Evolutionary conservation across 2,113 vertebrate genomes (phyloP), one percentile per base, ranked within the genome.

Genomic region (Haemorhous mexicanus): DNA sequence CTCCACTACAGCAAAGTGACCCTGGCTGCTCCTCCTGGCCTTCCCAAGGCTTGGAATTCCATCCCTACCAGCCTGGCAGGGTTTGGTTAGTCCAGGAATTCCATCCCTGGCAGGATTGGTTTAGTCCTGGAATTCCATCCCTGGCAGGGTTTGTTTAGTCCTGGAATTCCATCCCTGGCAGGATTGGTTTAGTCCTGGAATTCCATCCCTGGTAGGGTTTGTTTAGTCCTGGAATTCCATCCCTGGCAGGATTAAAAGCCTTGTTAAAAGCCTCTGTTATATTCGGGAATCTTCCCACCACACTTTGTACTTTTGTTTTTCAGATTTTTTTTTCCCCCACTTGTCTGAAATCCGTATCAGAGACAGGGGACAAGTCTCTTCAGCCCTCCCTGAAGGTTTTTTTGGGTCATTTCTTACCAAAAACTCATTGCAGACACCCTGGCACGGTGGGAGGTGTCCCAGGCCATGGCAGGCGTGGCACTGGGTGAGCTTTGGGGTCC

Each of bases 11-110:
- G 46, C 82, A 70, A 61, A 95, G 28, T 13, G 9, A 56, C 37
- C 32, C 53, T 18, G 15, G 61, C 70, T 8, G 11, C 56, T 41
- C 30, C 47, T 93, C 28, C 89, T 69, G 67, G 37, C 46, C 41
- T 87, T 94, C n/a, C 6, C 24, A 39, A n/a, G 77, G 59, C 73
- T 97, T 95, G 96, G 95, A 97, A 95, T 93, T 86, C 89, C 88
- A 28, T 41, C 92, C 35, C 27, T 18, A 16, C 10, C 52, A 30
- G 16, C 32, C 58, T 39, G 96, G 70, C 94, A 95, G 86, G 30
- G 3, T 55, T 32, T 18, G 27, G 18, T 28, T 16, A 30, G 1
- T 52, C 27, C 50, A 1, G 50, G 28, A 30, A 53, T 53, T 30
- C 28, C 52, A 30, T 30, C 6, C 89, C 82, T 78, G 91, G 69